phyloP scores from a whole-genome alignment of 2,113 vertebrate species.

The Diglossa brunneiventris region DNA sequence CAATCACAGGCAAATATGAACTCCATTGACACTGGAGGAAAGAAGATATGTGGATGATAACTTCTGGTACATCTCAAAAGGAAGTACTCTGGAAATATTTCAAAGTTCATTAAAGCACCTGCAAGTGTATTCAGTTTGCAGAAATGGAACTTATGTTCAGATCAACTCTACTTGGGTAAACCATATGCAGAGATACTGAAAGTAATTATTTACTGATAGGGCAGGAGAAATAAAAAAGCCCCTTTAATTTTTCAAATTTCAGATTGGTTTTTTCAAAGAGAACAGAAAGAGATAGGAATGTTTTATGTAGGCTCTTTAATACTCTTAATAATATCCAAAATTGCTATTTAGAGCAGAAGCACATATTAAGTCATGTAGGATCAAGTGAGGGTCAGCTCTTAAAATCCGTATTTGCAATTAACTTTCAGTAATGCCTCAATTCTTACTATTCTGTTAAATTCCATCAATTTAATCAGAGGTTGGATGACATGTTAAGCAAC shows the following conservation, averaged over 20 bases:
- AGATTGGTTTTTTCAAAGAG: not conserved
- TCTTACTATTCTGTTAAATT: constrained; percentile 7
- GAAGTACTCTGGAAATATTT: not conserved
- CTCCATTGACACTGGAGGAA: not conserved
- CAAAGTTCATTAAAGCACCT: not conserved
- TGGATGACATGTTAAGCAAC: not conserved
- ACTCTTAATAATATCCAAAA: not conserved
- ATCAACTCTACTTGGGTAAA: not conserved
- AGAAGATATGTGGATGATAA: not conserved
- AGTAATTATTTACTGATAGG: not conserved
- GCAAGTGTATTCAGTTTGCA: not conserved
- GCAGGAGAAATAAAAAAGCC: not conserved
- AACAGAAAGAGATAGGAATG: not conserved
- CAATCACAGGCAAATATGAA: not conserved
- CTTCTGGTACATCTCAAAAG: not conserved
- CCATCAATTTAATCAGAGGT: not conserved
- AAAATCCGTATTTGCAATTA: not conserved
- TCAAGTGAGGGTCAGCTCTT: not conserved
- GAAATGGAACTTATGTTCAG: not conserved
- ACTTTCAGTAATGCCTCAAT: not conserved
- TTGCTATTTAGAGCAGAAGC: not conserved
- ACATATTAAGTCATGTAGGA: not conserved
- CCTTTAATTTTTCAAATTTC: not conserved
- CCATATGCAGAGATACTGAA: not conserved
- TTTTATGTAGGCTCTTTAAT: not conserved